Evolutionary conservation across 2,113 vertebrate genomes (phyloP).

Genomic region (Forbesichthys agassizii): DNA sequence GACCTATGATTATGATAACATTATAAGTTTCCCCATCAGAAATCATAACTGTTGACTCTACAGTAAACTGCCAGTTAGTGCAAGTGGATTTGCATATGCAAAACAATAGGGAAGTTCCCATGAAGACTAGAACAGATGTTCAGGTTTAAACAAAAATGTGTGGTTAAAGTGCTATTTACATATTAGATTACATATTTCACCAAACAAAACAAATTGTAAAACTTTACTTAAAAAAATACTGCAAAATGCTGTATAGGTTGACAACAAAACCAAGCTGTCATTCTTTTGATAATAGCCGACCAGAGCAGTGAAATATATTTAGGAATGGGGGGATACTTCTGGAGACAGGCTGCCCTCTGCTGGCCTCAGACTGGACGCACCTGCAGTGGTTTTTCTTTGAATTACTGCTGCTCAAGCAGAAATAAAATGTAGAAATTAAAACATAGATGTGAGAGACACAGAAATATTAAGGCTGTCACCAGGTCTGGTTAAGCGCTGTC

Average conservation of each 20-base stretch:
- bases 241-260: too few species aligned
- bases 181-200: neutral
- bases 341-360: constrained; percentile 5
- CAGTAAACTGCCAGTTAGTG: constrained; percentile 13
- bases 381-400: neutral
- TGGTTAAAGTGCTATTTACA: neutral
- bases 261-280: neutral
- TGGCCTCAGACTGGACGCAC: neutral
- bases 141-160: neutral
- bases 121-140: neutral
- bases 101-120: constrained; percentile 5
- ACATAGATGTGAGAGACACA: too few species aligned
- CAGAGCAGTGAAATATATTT: too few species aligned
- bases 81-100: constrained; percentile 15
- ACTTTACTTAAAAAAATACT: too few species aligned
- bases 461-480: too few species aligned
- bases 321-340: neutral
- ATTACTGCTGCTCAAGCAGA: too few species aligned
- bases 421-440: too few species aligned
- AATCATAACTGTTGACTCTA: neutral
- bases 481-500: too few species aligned
- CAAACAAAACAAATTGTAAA: neutral
- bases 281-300: too few species aligned
- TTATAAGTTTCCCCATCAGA: constrained; percentile 22
- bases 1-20: constrained; percentile 29